Conservation (phyloP, 2,888 invertebrate genomes). For the Periphyllus acericola region DNA sequence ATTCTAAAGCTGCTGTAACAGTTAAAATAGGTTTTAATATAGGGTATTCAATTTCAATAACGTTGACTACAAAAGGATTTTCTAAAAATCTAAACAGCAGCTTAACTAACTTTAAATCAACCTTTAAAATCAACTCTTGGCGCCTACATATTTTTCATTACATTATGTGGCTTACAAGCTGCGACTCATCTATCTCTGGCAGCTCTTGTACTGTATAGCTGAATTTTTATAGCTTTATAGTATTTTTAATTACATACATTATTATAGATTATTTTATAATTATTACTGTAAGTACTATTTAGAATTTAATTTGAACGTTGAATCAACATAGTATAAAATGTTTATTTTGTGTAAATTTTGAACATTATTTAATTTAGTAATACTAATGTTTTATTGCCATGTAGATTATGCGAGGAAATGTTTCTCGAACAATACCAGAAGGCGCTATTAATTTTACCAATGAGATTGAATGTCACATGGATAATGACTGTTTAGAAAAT, state of each 20-base stretch:
- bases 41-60: too few relatives aligned
- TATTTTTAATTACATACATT: not conserved
- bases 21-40: too few relatives aligned
- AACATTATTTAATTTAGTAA: not conserved
- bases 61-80: too few relatives aligned
- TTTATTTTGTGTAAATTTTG: not conserved
- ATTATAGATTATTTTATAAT: not conserved
- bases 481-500: slow-evolving; percentile 26
- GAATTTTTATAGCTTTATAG: not conserved
- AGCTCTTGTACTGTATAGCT: not conserved
- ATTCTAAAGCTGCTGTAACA: too few relatives aligned
- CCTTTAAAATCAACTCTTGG: too few relatives aligned
- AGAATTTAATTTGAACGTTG: not conserved
- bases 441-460: not conserved
- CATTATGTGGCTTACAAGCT: too few relatives aligned
- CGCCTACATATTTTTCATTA: too few relatives aligned
- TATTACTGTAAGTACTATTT: not conserved
- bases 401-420: slow-evolving; percentile 50
- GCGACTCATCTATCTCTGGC: too few relatives aligned
- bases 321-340: too few relatives aligned
- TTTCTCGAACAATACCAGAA: slow-evolving; percentile 42
- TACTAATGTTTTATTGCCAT: not conserved
- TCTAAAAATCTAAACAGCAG: too few relatives aligned
- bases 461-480: slow-evolving; percentile 45
- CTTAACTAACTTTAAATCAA: too few relatives aligned